Evolutionary conservation across 2,797 vertebrate genomes (phyloP).

Genomic region (Lophius americanus): DNA sequence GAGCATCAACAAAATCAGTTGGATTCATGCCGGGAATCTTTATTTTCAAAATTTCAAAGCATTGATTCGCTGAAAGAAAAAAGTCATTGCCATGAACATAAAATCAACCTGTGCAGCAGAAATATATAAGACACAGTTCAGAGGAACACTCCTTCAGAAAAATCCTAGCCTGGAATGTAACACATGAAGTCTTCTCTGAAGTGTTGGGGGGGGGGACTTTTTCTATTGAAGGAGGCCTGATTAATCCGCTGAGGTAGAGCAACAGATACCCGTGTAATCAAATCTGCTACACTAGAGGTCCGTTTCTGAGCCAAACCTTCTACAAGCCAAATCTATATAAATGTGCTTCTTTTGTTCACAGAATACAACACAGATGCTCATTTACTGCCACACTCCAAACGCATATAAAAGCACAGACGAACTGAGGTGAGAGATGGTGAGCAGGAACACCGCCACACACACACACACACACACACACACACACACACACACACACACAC

Average conservation of each 20-base stretch:
- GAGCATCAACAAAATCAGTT: no score
- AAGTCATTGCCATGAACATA: neutral
- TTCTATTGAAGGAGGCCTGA: conserved; percentile 63
- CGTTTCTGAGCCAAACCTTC: conserved; percentile 64
- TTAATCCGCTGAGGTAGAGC: conserved; percentile 70
- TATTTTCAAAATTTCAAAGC: neutral
- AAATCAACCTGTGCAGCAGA: conserved; percentile 9
- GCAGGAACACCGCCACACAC: neutral
- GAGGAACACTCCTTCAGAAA: neutral
- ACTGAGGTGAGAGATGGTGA: conserved; percentile 26
- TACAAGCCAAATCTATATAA: conserved; percentile 78
- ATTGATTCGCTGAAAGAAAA: conserved; percentile 3
- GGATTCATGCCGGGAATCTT: neutral
- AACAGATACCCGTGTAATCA: conserved; percentile 78
- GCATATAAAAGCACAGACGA: conserved; percentile 44
- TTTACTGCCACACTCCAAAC: conserved; percentile 57
- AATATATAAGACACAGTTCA: conserved; percentile 14
- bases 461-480: conserved; percentile 17
- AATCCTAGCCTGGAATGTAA: conserved; percentile 17
- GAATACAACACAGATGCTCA: conserved; percentile 73
- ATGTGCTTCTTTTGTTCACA: conserved; percentile 72
- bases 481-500: neutral
- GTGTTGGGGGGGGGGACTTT: conserved; percentile 51
- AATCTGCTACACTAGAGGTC: conserved; percentile 67
- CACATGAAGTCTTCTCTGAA: conserved; percentile 52